These are phyloP conservation scores for Megamerina dolium DNA, from an alignment of 2,888 invertebrate species.

Conservation along the genomic window DNA sequence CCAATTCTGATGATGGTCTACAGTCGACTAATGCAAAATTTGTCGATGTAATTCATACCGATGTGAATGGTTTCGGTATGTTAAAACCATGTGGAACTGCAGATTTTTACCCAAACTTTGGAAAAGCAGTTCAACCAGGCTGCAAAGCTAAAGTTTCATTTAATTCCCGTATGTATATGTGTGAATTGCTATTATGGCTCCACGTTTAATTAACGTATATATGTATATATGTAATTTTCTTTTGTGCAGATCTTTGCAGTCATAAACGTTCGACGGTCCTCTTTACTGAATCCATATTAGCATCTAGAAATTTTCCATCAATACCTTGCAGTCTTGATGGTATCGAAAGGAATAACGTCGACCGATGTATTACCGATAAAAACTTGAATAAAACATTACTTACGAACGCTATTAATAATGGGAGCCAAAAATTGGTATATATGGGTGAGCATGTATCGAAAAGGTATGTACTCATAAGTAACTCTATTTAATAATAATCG, in stretches of 20 bases:
- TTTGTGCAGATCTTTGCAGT: constrained; percentile 39
- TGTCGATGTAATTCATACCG: constrained; percentile 47
- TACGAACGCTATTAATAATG: not conserved
- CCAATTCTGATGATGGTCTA: constrained; percentile 35
- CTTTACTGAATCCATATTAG: constrained; percentile 43
- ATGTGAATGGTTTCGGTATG: constrained; percentile 42
- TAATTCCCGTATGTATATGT: constrained; percentile 34
- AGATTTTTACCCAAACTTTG: constrained; percentile 48
- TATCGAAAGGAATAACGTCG: constrained; percentile 23
- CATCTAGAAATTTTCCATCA: constrained; percentile 38
- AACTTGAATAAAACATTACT: too few species aligned
- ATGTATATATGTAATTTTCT: constrained; percentile 18
- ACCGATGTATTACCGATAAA: too few species aligned
- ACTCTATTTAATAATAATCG: too few species aligned
- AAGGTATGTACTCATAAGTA: too few species aligned
- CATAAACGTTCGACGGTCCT: constrained; percentile 43
- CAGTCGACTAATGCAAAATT: constrained; percentile 34
- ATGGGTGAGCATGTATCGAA: constrained; percentile 43
- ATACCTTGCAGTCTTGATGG: constrained; percentile 33
- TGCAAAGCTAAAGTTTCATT: constrained; percentile 40
- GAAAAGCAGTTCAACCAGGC: constrained; percentile 41
- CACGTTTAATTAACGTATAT: too few species aligned
- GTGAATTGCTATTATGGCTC: too few species aligned
- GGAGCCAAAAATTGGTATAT: constrained; percentile 22
- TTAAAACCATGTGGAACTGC: constrained; percentile 37